Conservation (phyloP, 2,888 invertebrate genomes). For the Leucophora obtusa region DNA sequence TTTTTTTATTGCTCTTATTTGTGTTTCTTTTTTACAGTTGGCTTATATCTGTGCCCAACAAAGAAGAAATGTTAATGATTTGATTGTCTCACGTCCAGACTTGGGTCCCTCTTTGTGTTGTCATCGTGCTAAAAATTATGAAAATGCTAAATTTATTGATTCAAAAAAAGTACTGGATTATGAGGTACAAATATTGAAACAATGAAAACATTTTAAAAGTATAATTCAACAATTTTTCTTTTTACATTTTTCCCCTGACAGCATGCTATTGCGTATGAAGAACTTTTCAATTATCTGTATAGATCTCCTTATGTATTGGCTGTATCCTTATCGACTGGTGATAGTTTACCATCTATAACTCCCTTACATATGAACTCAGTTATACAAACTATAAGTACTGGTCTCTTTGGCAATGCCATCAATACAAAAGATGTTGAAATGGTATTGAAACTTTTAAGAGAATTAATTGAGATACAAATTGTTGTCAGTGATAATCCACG, state of each 20-base stretch:
- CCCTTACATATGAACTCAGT: conserved; percentile 75
- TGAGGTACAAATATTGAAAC: conserved; percentile 81
- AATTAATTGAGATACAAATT: conserved; percentile 86
- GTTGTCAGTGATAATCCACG: conserved; percentile 84
- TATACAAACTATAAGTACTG: conserved; percentile 80
- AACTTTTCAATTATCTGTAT: conserved; percentile 84
- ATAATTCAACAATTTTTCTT: conserved; percentile 1
- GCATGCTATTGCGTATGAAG: conserved; percentile 83
- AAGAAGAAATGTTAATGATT: conserved; percentile 87
- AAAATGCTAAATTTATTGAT: conserved; percentile 85
- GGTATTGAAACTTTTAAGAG: conserved; percentile 83
- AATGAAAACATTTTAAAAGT: not conserved
- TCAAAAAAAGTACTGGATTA: conserved; percentile 91
- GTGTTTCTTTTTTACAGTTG: conserved; percentile 79
- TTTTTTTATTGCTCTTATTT: conserved; percentile 33
- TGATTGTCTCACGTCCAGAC: conserved; percentile 87
- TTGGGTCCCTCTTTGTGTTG: conserved; percentile 88
- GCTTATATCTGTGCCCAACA: conserved; percentile 95
- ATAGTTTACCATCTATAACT: conserved; percentile 79
- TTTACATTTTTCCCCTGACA: conserved; percentile 66
- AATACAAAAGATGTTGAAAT: conserved; percentile 86
- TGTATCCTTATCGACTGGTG: conserved; percentile 84
- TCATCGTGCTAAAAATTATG: conserved; percentile 83
- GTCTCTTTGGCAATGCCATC: conserved; percentile 86
- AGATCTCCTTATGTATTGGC: conserved; percentile 86